Evolutionary conservation across 2,113 vertebrate genomes (phyloP), one percentile per base, ranked within the genome.

Genomic region (Mesitornis unicolor): DNA sequence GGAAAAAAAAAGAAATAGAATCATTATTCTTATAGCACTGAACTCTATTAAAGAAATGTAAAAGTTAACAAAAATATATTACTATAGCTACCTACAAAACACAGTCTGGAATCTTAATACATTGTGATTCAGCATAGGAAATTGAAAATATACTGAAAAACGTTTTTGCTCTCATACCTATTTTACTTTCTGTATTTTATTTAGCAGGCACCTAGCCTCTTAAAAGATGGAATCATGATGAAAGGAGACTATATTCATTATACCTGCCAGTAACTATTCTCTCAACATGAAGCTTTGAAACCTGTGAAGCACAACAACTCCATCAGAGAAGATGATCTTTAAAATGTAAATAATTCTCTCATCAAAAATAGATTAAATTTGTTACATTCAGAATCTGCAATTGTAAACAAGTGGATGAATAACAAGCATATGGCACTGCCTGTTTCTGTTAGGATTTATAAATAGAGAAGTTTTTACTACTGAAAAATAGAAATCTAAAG

Each of bases 121-220:
- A 47, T 48, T 89, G 28, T 69, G 79, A 89, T 81, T 87, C 57
- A 89, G 68, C 9, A 51, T 13, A 79, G 77, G 69, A 96, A 91
- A 95, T 19, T 74, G 76, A 93, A 98, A 95, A 95, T 82, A 29
- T 67, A 71, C 33, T 73, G 53, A 93, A 89, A 92, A 87, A 35
- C 48, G 35, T 56, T 81, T 89, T 65, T 33, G 4, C 16, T 69
- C 68, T 85, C 76, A n/a, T 78, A 68, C 21, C 21, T 82, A 8
- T 90, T 97, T 51, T 92, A 26, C 47, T 67, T 20, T 69, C 43
- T 73, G 17, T 86, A 69, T 84, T 93, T 95, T 95, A 97, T 95
- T 96, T 94, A 97, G 50, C 36, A 56, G n/a, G 51, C 24, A 13
- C 63, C 92, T 89, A 68, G 54, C 45, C 35, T 95, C 51, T 95